Base-by-base conservation (phyloP, 2,113 vertebrate species). In the Centropus bengalensis region DNA sequence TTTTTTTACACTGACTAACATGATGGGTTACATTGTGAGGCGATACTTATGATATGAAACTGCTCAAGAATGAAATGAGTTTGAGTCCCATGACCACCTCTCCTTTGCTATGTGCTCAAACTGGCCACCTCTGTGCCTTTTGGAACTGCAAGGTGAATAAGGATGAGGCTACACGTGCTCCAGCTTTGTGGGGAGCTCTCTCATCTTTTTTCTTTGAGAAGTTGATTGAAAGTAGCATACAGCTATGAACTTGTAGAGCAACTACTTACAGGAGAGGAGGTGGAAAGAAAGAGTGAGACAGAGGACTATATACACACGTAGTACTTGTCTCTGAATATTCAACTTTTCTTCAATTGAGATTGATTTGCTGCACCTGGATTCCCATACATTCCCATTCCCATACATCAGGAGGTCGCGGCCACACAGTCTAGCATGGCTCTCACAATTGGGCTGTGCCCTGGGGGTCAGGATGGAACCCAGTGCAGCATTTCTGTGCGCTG, bases 371-470 rank as follows among this genome's bases (percentile, higher is more conserved):
- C 11, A 14, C 80, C 21, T 27, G 1, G 1, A 3, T 54, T 49
- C n/a, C 49, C 2, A 2, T 24, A 36, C 38, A 7, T 8, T 0
- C 8, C 23, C n/a, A n/a, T n/a, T n/a, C n/a, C n/a, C n/a, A n/a
- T n/a, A n/a, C 4, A 6, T 38, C 21, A 23, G 26, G 33, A 59
- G 6, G 28, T 28, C 40, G 24, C 1, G 8, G 44, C 54, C 5
- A 1, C 6, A 3, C 33, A 86, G 18, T 24, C 18, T 17, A 36
- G 49, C 0, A 0, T 4, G 6, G 12, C 36, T 75, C 8, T 85
- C 0, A 0, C 13, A 5, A 4, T 5, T 27, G 38, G 24, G 18
- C 26, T 1, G 2, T 47, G 49, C 28, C 36, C 64, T 1, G 8
- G 21, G 9, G 1, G 12, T 18, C 19, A 63, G 62, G 44, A 49